Evolutionary conservation across 2,888 invertebrate species (phyloP).

Genomic region (Nemotelus nigrinus): DNA sequence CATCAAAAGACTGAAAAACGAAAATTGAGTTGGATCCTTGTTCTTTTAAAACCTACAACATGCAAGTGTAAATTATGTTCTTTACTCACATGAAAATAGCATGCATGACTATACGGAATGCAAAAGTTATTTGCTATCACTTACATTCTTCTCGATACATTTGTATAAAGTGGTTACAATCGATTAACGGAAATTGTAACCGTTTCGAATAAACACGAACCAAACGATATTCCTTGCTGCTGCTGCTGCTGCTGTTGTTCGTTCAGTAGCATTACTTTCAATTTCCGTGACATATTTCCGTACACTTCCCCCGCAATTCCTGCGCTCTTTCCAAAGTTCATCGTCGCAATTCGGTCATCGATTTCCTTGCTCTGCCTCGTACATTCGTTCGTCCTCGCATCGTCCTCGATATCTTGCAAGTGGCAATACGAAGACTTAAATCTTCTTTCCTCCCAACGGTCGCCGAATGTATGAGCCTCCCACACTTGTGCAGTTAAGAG

Average conservation of each 20-base stretch:
- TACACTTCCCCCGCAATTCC: conserved; percentile 12
- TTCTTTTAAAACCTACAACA: no score
- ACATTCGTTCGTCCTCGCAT: conserved; percentile 23
- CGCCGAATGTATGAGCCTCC: background rate
- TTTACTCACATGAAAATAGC: no score
- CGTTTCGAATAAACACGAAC: conserved; percentile 27
- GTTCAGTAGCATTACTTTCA: conserved; percentile 34
- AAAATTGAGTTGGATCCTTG: no score
- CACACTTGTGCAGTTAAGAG: conserved; percentile 21
- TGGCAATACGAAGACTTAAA: conserved; percentile 7
- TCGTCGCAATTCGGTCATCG: conserved; percentile 38
- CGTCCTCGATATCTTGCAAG: conserved; percentile 5
- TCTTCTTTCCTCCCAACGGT: background rate
- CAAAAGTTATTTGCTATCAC: background rate
- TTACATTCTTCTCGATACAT: conserved; percentile 13
- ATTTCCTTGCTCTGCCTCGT: conserved; percentile 30
- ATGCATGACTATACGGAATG: no score
- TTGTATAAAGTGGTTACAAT: conserved; percentile 7
- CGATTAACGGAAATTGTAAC: conserved; percentile 28
- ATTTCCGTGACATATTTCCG: conserved; percentile 41
- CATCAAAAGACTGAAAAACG: no score
- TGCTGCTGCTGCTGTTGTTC: conserved; percentile 8
- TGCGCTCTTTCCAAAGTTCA: conserved; percentile 37
- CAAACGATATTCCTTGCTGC: conserved; percentile 3
- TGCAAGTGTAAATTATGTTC: no score